Base-by-base conservation (phyloP, 2,797 vertebrate species). In the Eulemur mongoz region DNA sequence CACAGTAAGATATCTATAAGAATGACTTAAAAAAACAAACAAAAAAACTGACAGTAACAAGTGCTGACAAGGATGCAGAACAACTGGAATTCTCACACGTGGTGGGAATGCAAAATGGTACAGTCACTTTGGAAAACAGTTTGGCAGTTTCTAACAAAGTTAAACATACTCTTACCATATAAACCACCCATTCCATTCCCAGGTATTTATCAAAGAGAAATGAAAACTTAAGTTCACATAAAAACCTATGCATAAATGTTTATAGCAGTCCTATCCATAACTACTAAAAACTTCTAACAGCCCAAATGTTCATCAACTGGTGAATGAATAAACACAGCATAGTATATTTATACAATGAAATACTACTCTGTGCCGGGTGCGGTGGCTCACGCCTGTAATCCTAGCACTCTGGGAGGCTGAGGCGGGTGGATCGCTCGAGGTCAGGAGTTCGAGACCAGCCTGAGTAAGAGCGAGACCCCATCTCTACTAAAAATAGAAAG, bases 151-250 rank as follows among this genome's bases (percentile, higher is more conserved):
- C 72, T 85, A 88, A 81, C 38, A 78, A 95, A 89, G 22, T 88
- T 75, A 95, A 86, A 90, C 35, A 78, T 20, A 91, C 1, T 84
- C 14, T 73, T 91, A 88, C 17, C 20, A 73, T 57, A 94, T 45
- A 89, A 92, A n/a, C 40, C 7, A 63, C 11, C n/a, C n/a, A 82
- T 85, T 95, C 72, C n/a, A 87, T 76, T 88, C 35, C 43, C 45
- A 89, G 13, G 45, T 75, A 93, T 75, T 95, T 85, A 94, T 40
- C 35, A 23, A 96, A 95, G 63, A 85, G 27, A 97, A 94, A 91
- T 65, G 30, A 95, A 96, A 90, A 93, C 61, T 13, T 61, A 93
- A 95, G 75, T 85, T 91, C 75, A 83, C 38, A 73, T 40, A 88
- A 95, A 96, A 92, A 90, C 40, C 38, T 95, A 93, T 12, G 83